Evolutionary conservation across 2,888 invertebrate species (phyloP).

Genomic region (Brachypterus glaber): DNA sequence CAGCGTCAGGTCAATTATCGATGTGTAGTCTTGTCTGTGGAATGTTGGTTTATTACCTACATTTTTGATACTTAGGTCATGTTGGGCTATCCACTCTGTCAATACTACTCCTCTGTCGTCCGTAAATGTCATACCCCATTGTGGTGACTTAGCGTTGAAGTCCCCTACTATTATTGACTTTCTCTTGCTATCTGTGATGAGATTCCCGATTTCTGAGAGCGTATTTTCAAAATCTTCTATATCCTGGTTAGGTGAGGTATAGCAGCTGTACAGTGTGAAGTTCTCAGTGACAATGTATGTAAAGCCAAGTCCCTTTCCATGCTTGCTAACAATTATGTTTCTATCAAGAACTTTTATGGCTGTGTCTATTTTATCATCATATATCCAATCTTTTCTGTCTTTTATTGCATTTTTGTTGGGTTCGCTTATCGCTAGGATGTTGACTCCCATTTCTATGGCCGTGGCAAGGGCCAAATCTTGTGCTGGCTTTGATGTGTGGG

Average conservation of each 20-base stretch:
- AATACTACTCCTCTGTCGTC: slow-evolving; percentile 12
- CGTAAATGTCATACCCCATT: slow-evolving; percentile 9
- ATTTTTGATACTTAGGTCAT: slow-evolving; percentile 7
- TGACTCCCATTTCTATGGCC: slow-evolving; percentile 6
- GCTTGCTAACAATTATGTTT: slow-evolving; percentile 9
- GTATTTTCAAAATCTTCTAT: slow-evolving; percentile 9
- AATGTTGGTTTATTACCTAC: slow-evolving; percentile 15
- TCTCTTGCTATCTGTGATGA: slow-evolving; percentile 2
- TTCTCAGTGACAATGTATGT: slow-evolving; percentile 12
- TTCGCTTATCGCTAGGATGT: slow-evolving; percentile 10
- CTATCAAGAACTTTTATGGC: slow-evolving; percentile 13
- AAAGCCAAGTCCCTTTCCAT: slow-evolving; percentile 12
- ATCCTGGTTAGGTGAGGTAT: slow-evolving; percentile 12
- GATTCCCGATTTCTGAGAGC: slow-evolving; percentile 7
- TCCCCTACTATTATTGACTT: slow-evolving; percentile 10
- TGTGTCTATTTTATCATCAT: slow-evolving; percentile 11
- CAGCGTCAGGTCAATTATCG: slow-evolving; percentile 12
- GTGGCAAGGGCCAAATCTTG: slow-evolving; percentile 8
- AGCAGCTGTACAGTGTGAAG: slow-evolving; percentile 12
- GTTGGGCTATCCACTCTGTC: slow-evolving; percentile 12
- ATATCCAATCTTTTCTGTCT: slow-evolving; percentile 14
- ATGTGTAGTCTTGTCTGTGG: slow-evolving; percentile 1
- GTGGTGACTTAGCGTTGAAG: slow-evolving; percentile 14
- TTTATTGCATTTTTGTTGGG: slow-evolving; percentile 10
- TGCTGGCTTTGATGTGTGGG: slow-evolving; percentile 5